These are phyloP conservation scores for Diarsia mendica DNA, from an alignment of 2,888 invertebrate genomes.

Conservation along the genomic window DNA sequence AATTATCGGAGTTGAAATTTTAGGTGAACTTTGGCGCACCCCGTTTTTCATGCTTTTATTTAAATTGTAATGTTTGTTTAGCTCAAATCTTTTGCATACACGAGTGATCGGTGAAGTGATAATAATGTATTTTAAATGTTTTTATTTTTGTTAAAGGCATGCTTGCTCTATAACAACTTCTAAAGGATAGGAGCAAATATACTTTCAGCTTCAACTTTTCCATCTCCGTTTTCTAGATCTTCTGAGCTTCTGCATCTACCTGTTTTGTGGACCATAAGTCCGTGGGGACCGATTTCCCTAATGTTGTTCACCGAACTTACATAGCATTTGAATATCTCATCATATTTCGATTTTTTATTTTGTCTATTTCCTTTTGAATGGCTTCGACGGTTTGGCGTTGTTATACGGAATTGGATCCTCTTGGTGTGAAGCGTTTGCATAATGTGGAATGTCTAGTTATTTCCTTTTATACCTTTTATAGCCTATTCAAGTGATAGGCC, in stretches of 20 bases:
- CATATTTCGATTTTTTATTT: conserved; percentile 78
- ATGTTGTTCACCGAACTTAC: conserved; percentile 80
- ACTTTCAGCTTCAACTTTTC: too few species aligned
- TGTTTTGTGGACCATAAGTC: conserved; percentile 39
- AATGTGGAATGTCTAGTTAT: conserved; percentile 12
- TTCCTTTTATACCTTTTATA: conserved; percentile 12
- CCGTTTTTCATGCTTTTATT: too few species aligned
- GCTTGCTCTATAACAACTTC: too few species aligned
- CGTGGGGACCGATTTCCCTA: conserved; percentile 80
- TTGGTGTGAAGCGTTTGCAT: conserved; percentile 17
- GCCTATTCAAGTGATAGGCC: background rate
- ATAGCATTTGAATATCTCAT: conserved; percentile 84
- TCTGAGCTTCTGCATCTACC: background rate
- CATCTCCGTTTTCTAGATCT: too few species aligned
- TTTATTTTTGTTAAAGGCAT: too few species aligned
- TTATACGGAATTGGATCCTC: conserved; percentile 49
- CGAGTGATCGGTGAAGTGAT: too few species aligned
- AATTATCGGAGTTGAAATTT: too few species aligned
- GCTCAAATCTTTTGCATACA: too few species aligned
- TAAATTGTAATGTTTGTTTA: too few species aligned
- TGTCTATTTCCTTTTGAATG: conserved; percentile 67
- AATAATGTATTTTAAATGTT: too few species aligned
- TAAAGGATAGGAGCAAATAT: too few species aligned
- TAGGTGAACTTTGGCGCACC: too few species aligned
- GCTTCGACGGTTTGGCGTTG: conserved; percentile 59